Conservation (phyloP, 2,113 vertebrate species). For the Ophiodon elongatus region DNA sequence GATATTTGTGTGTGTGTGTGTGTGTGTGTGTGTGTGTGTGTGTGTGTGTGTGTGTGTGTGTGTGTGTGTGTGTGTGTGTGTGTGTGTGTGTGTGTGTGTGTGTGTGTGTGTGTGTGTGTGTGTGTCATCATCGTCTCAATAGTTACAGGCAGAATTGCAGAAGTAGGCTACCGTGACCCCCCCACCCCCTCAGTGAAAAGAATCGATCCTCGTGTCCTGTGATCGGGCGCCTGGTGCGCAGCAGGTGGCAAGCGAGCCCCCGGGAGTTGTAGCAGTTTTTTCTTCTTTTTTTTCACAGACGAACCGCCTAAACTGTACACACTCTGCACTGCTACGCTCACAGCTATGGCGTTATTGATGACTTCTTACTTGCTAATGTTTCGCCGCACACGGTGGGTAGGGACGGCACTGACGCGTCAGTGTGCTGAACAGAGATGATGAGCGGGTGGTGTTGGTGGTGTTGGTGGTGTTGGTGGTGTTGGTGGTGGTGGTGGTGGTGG, state of each 20-base stretch:
- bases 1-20: not conserved
- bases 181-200: no score
- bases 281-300: no score
- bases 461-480: not conserved
- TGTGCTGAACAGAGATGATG: not conserved
- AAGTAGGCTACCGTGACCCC: not conserved
- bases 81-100: constrained; percentile 5
- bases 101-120: constrained; percentile 5
- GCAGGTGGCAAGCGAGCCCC: no score
- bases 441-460: not conserved
- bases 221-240: no score
- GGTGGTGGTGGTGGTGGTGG: no score
- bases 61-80: constrained; percentile 5
- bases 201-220: no score
- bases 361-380: no score
- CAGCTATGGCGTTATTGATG: no score
- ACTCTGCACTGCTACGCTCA: no score
- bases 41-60: not conserved
- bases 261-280: no score
- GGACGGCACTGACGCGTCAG: not conserved
- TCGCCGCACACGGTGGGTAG: not conserved
- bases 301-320: no score
- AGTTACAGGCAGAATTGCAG: not conserved
- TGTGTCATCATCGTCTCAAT: not conserved
- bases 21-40: constrained; percentile 10